Evolutionary conservation across 1,140 invertebrate genomes (phyloP).

Genomic region (Ips typographus): DNA sequence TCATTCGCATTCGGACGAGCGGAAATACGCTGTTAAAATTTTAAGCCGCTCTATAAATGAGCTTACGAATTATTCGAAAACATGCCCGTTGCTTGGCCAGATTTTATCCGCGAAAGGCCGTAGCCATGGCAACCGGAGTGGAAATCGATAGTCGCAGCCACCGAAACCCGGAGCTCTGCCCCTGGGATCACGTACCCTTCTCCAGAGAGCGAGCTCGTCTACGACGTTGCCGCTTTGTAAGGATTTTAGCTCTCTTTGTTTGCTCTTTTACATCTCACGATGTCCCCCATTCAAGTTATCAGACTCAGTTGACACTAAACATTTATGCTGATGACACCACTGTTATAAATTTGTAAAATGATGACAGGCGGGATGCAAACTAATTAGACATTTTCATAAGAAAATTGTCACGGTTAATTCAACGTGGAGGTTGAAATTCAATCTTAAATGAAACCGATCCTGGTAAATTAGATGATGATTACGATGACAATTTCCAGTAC

Average conservation of each 20-base stretch:
- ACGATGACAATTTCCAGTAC: too few species aligned
- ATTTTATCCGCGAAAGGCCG: slow-evolving; percentile 35
- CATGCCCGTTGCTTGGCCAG: slow-evolving; percentile 26
- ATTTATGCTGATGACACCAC: too few species aligned
- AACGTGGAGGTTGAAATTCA: too few species aligned
- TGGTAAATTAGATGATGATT: too few species aligned
- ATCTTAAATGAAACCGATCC: too few species aligned
- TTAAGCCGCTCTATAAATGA: slow-evolving; percentile 15
- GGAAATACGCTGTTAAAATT: slow-evolving; percentile 7
- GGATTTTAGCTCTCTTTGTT: slow-evolving; percentile 24
- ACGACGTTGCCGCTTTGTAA: slow-evolving; percentile 18
- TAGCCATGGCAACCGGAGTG: slow-evolving; percentile 19
- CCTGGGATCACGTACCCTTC: slow-evolving; percentile 6
- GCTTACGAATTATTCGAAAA: slow-evolving; percentile 27
- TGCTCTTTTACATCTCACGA: slow-evolving; percentile 6
- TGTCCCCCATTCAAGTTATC: neutral
- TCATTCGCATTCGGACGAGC: too few species aligned
- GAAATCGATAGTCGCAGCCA: slow-evolving; percentile 33
- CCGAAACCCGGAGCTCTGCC: slow-evolving; percentile 16
- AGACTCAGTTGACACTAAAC: too few species aligned
- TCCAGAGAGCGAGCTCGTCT: slow-evolving; percentile 9
- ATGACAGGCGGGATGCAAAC: too few species aligned
- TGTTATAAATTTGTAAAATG: too few species aligned
- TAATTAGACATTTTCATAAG: too few species aligned
- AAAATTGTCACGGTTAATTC: too few species aligned